Evolutionary conservation across 2,113 vertebrate species (phyloP), one percentile per base, ranked within the genome.

Genomic region (Laticauda laticaudata): DNA sequence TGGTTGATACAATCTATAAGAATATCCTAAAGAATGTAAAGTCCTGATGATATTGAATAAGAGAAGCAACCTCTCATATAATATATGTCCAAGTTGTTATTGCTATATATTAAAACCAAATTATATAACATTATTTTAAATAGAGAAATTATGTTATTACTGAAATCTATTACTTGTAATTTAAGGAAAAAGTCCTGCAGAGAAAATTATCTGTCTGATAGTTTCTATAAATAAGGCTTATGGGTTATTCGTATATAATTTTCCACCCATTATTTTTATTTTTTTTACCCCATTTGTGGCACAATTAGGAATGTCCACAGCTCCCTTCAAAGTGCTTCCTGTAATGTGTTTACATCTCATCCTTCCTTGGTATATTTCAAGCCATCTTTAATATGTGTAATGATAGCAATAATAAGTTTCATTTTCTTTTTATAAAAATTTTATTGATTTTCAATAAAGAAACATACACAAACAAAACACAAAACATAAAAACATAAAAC

Each of bases 301-400:
- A 93, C 94, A 92, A 8, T 11, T 91, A 24, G 64, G 91, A 94
- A 88, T 26, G 5, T 11, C 18, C 39, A 6, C 29, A 3, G 69
- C 89, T 87, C 14, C 55, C 57, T 87, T 34, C 4, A n/a, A 1
- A 86, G n/a, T 8, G 1, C 6, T 39, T 34, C 0, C 59, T 57
- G 14, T 61, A 14, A 93, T 29, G 24, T 1, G 18, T 93, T 93
- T 92, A 59, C 4, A 54, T 21, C 29, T 89, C 55, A 92, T 89
- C 26, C 87, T 0, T 91, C 91, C 34, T 96, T 93, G 87, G 26
- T 91, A 95, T 29, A 5, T 24, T 91, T 55, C 18, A 93, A 91
- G 91, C 56, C 5, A 20, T 64, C 92, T 93, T 51, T 93, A 43
- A 29, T 87, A 92, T 95, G 23, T 0, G 0, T 75, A 91, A 54